These are phyloP conservation scores for Lepidochitona cinerea DNA, from an alignment of 2,888 invertebrate species.

Conservation along the genomic window DNA sequence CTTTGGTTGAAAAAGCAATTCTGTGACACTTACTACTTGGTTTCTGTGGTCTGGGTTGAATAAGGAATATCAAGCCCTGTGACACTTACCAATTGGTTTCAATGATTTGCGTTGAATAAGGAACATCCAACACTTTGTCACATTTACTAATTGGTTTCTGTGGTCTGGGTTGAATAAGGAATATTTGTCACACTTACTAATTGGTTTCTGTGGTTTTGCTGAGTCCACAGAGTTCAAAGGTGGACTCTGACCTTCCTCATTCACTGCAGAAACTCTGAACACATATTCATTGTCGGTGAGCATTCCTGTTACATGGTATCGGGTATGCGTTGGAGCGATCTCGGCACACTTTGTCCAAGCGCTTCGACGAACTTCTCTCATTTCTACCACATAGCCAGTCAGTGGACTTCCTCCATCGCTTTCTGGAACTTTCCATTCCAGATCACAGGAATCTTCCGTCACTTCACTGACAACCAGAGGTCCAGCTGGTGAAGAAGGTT, in stretches of 20 bases:
- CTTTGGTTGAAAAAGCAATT: no score
- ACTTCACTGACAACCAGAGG: constrained; percentile 34
- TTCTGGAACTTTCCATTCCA: constrained; percentile 61
- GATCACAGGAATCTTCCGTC: constrained; percentile 44
- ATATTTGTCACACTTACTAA: constrained; percentile 16
- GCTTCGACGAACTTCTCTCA: constrained; percentile 75
- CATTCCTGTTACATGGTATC: constrained; percentile 20
- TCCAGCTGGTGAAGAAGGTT: constrained; percentile 49
- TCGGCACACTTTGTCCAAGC: constrained; percentile 31
- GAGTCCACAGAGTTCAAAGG: constrained; percentile 20
- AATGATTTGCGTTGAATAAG: no score
- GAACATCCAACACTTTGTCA: no score
- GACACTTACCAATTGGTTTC: no score
- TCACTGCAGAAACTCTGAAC: constrained; percentile 89
- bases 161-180: no score
- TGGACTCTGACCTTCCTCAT: constrained; percentile 82
- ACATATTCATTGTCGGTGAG: constrained; percentile 82
- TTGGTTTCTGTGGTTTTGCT: constrained; percentile 31
- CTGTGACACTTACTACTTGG: constrained; percentile 23
- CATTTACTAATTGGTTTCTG: no score
- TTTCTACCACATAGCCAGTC: constrained; percentile 56
- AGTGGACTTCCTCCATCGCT: constrained; percentile 63
- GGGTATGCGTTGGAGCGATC: constrained; percentile 20
- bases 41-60: constrained; percentile 30
- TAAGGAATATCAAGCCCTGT: no score